phyloP scores from a whole-genome alignment of 1,140 invertebrate species.

The Nasonia longicornis region DNA sequence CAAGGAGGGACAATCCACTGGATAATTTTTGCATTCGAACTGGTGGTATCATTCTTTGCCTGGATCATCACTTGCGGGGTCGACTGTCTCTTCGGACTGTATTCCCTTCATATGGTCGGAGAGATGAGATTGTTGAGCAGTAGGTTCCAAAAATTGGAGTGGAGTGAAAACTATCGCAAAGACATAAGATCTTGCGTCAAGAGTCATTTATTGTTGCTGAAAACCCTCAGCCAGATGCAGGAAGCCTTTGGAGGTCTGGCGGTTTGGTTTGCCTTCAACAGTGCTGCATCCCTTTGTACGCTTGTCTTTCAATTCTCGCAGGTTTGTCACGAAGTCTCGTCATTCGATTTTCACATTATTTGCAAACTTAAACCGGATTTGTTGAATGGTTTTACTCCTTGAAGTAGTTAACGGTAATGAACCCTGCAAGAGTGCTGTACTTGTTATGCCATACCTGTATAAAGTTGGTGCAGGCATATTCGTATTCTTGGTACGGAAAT shows the following conservation, averaged over 20 bases:
- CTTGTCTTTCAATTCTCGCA: conserved; percentile 52
- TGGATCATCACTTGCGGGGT: conserved; percentile 48
- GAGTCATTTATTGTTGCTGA: conserved; percentile 44
- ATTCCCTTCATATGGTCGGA: conserved; percentile 51
- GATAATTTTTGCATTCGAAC: conserved; percentile 44
- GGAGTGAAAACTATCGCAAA: not conserved
- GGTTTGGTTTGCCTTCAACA: conserved; percentile 48
- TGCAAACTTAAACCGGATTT: no score
- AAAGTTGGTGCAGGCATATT: conserved; percentile 17
- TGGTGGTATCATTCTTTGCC: conserved; percentile 31
- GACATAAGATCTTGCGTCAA: conserved; percentile 43
- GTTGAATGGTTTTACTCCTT: no score
- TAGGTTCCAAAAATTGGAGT: conserved; percentile 46
- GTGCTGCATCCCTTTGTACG: conserved; percentile 50
- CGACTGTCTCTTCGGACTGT: conserved; percentile 53
- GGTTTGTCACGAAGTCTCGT: conserved; percentile 43
- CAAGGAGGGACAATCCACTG: conserved; percentile 41
- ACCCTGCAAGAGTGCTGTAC: not conserved
- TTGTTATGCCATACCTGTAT: not conserved
- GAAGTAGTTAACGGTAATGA: not conserved
- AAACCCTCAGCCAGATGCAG: conserved; percentile 46
- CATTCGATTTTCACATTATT: not conserved
- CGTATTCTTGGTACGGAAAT: conserved; percentile 20
- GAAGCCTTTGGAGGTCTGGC: conserved; percentile 50
- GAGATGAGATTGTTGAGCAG: conserved; percentile 39